A percentile compares a stretch with the other conserved stretches of the same genome.
Conservation (phyloP, 2,797 vertebrate species). For the Pseudotriccus pelzelni region DNA sequence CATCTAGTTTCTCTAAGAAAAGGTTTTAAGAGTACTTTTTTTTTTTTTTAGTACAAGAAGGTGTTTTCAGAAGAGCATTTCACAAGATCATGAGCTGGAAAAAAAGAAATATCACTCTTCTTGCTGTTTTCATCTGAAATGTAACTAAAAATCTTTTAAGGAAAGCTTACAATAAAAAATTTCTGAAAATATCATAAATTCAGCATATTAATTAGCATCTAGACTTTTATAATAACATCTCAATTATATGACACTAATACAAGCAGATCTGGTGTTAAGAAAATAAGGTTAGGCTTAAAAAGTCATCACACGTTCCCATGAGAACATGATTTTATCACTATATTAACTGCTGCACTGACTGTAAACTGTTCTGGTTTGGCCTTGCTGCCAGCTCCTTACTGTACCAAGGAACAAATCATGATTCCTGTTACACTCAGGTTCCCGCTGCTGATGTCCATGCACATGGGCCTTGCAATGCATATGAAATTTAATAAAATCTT, state of each 20-base stretch:
- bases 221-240: background rate
- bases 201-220: background rate
- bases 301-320: background rate
- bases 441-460: background rate
- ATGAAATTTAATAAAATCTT: background rate
- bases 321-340: background rate
- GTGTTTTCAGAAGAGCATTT: background rate
- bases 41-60: background rate
- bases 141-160: background rate
- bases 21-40: background rate
- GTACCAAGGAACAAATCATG: background rate
- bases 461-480: background rate
- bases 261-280: background rate
- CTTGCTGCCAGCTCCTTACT: background rate
- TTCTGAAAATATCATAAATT: background rate
- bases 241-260: background rate
- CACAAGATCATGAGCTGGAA: background rate
- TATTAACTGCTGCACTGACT: background rate
- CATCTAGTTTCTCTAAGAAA: fast-evolving
- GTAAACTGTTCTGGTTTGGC: background rate
- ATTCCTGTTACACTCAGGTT: background rate
- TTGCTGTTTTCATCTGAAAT: background rate
- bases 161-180: background rate
- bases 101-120: background rate
- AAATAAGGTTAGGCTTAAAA: background rate